Conservation (phyloP, 2,113 vertebrate species). For the Trogon melanurus region DNA sequence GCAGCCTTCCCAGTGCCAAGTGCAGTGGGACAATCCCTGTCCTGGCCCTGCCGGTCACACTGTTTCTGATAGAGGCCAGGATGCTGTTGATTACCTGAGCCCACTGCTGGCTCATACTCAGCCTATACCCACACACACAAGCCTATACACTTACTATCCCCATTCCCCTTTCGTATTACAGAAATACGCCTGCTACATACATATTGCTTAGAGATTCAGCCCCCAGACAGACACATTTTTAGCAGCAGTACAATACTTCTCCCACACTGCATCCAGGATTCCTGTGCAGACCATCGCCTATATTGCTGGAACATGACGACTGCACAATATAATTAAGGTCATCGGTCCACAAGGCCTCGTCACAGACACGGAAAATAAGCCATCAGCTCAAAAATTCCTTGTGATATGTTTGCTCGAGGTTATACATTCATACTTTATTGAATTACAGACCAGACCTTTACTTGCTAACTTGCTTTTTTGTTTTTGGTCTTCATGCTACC, state of each 20-base stretch:
- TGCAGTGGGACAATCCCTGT: too few relatives aligned
- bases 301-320: background rate
- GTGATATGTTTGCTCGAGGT: background rate
- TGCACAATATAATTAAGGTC: background rate
- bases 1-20: too few relatives aligned
- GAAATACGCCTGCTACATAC: background rate
- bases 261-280: background rate
- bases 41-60: too few relatives aligned
- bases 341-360: background rate
- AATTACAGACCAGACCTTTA: background rate
- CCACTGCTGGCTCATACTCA: too few relatives aligned
- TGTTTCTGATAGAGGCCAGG: too few relatives aligned
- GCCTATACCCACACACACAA: too few relatives aligned
- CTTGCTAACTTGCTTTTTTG: background rate
- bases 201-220: background rate
- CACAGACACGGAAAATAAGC: background rate
- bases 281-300: background rate
- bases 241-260: background rate
- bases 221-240: background rate
- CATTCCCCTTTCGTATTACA: background rate
- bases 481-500: background rate
- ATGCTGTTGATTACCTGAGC: too few relatives aligned
- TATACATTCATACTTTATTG: background rate
- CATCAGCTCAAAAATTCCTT: background rate
- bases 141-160: background rate